Evolutionary conservation across 2,113 vertebrate species (phyloP).

Genomic region (Hemiscyllium ocellatum): DNA sequence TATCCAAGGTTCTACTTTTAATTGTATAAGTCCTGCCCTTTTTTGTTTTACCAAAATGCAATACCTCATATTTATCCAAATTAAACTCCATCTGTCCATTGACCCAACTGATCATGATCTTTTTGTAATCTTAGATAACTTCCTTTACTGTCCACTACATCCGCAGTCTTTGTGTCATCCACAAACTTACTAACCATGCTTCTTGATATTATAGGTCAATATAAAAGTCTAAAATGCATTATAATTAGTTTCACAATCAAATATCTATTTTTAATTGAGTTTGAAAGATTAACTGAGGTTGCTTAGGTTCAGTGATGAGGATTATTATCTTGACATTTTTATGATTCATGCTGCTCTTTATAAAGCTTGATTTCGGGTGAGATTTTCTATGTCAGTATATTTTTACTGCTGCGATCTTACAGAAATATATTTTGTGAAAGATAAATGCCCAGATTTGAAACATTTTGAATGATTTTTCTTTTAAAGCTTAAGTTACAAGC

Average conservation of each 20-base stretch:
- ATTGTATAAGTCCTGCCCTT: too few species aligned
- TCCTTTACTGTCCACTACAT: too few species aligned
- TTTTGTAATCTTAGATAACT: too few species aligned
- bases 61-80: too few species aligned
- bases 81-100: too few species aligned
- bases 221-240: neutral
- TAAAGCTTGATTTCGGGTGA: neutral
- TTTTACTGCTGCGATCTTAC: neutral
- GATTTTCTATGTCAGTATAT: neutral
- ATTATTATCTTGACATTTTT: neutral
- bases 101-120: too few species aligned
- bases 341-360: neutral
- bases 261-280: neutral
- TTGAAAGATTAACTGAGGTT: neutral
- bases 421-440: neutral
- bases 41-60: too few species aligned
- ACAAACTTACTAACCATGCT: too few species aligned
- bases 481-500: neutral
- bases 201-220: neutral
- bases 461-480: neutral
- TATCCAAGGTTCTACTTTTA: too few species aligned
- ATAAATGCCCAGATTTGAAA: neutral
- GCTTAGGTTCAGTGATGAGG: neutral
- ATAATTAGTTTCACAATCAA: neutral
- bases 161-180: too few species aligned